Conservation (phyloP, 2,113 vertebrate species). For the Hippotragus niger region DNA sequence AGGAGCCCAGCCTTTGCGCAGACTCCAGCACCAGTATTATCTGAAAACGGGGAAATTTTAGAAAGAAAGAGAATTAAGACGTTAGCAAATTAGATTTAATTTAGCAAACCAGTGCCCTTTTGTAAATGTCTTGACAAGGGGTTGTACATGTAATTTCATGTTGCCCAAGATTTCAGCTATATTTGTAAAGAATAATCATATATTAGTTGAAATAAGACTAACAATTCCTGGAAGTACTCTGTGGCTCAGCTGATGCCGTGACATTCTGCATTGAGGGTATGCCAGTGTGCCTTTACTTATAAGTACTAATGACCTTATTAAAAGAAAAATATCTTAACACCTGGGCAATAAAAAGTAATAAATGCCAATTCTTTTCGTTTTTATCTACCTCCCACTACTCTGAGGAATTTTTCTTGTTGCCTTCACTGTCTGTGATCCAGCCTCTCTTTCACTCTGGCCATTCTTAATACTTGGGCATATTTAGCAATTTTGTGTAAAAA, state of each 20-base stretch:
- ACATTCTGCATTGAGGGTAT: neutral
- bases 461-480: neutral
- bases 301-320: neutral
- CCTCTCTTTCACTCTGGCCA: neutral
- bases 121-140: neutral
- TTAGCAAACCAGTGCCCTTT: neutral
- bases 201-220: neutral
- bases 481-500: neutral
- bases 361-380: neutral
- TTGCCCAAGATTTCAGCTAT: neutral
- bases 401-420: neutral
- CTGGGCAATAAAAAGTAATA: neutral
- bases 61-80: neutral
- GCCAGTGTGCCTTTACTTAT: neutral
- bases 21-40: fast-evolving
- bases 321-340: neutral
- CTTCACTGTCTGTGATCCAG: neutral
- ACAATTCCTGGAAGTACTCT: neutral
- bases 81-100: neutral
- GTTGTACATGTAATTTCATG: neutral
- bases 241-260: neutral
- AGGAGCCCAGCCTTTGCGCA: slow-evolving; percentile 76
- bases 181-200: neutral
- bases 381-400: neutral
- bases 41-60: slow-evolving; percentile 7